These are phyloP conservation scores for Megalops atlanticus DNA, from an alignment of 2,113 vertebrate species.

Conservation along the genomic window DNA sequence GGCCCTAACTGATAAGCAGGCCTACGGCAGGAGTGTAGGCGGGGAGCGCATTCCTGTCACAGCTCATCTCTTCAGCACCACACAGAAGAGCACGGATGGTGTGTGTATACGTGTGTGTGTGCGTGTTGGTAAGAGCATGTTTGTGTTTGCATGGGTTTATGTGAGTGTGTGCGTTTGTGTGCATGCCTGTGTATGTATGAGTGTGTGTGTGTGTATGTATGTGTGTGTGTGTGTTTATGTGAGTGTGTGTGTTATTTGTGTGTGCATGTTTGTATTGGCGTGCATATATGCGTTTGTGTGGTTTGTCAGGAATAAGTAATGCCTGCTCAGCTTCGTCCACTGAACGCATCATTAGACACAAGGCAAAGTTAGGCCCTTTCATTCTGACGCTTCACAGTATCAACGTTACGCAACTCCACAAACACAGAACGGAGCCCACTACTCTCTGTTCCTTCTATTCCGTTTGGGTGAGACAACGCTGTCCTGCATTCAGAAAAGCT, in stretches of 20 bases:
- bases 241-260: neutral
- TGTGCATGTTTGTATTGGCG: neutral
- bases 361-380: neutral
- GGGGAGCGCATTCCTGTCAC: neutral
- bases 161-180: neutral
- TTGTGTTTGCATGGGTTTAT: neutral
- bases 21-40: neutral
- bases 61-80: neutral
- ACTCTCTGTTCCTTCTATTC: neutral
- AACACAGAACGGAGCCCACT: neutral
- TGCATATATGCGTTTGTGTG: neutral
- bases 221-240: neutral
- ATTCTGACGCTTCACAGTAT: neutral
- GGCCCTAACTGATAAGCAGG: neutral
- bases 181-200: neutral
- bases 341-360: neutral
- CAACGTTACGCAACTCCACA: neutral
- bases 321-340: neutral
- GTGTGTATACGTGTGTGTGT: neutral
- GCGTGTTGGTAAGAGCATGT: neutral
- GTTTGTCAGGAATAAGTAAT: neutral
- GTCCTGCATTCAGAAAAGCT: neutral
- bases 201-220: neutral
- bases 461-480: neutral
- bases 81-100: neutral